phyloP scores from a whole-genome alignment of 2,113 vertebrate genomes.

The Neoarius graeffei region DNA sequence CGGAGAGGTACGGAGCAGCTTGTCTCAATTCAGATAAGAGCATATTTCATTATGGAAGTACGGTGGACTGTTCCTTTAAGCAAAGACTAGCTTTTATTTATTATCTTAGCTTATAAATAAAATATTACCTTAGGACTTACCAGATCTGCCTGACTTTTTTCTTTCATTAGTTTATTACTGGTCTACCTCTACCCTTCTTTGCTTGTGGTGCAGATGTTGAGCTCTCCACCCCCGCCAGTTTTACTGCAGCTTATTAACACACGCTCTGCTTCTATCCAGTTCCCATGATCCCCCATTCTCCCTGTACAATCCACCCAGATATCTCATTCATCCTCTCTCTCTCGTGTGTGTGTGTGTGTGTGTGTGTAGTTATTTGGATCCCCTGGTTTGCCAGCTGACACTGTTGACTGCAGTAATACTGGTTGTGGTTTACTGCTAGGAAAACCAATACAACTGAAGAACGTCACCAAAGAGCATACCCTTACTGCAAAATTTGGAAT shows the following conservation, averaged over 20 bases:
- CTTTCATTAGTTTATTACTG: neutral
- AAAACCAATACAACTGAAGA: constrained; percentile 78
- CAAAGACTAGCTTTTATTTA: neutral
- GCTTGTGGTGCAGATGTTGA: too few relatives aligned
- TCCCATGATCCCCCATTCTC: too few relatives aligned
- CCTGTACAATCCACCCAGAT: too few relatives aligned
- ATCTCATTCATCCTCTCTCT: neutral
- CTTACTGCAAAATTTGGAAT: constrained; percentile 82
- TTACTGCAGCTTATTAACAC: too few relatives aligned
- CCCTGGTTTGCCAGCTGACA: constrained; percentile 70
- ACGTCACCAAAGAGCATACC: constrained; percentile 75
- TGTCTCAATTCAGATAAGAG: too few relatives aligned
- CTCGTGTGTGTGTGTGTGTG: neutral
- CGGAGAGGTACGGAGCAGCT: too few relatives aligned
- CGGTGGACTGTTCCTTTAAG: too few relatives aligned
- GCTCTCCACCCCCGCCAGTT: too few relatives aligned
- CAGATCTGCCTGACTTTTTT: neutral
- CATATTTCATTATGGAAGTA: too few relatives aligned
- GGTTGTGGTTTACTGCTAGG: constrained; percentile 81
- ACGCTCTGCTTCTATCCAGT: too few relatives aligned
- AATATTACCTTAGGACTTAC: neutral
- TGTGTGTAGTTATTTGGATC: constrained; percentile 76
- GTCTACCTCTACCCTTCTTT: too few relatives aligned
- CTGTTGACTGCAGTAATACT: constrained; percentile 83
- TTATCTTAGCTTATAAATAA: neutral